phyloP scores from a whole-genome alignment of 1,140 invertebrate genomes.

The Pseudomyrmex cubaensis region DNA sequence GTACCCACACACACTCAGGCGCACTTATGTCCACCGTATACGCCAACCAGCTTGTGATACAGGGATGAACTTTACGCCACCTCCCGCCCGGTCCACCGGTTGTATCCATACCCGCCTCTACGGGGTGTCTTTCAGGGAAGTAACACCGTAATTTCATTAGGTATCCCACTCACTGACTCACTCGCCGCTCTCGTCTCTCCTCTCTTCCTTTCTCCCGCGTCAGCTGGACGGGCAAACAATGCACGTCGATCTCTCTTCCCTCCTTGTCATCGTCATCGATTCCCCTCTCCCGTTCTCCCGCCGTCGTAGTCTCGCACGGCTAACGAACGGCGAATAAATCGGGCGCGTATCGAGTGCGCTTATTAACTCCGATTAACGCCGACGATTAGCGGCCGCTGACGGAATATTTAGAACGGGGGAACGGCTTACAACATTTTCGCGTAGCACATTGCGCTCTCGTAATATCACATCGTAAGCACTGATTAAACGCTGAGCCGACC shows the following conservation, averaged over 20 bases:
- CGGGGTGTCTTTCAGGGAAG: conserved; percentile 67
- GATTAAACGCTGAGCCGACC: conserved; percentile 65
- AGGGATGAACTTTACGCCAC: conserved; percentile 61
- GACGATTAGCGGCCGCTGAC: conserved; percentile 62
- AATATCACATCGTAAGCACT: conserved; percentile 67
- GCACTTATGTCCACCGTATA: not conserved
- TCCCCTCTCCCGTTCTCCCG: not conserved
- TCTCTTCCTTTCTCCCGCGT: not conserved
- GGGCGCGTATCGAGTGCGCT: conserved; percentile 31
- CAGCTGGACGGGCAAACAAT: conserved; percentile 36
- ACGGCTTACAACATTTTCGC: conserved; percentile 69
- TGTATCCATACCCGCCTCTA: conserved; percentile 34
- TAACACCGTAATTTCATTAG: conserved; percentile 72
- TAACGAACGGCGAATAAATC: conserved; percentile 52
- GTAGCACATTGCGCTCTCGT: conserved; percentile 57
- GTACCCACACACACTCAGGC: not conserved
- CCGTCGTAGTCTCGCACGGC: not conserved
- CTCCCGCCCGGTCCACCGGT: conserved; percentile 11
- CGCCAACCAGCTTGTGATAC: conserved; percentile 33
- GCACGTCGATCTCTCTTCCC: conserved; percentile 35
- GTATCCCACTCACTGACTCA: conserved; percentile 44
- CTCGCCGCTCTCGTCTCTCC: conserved; percentile 16
- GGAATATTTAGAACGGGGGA: conserved; percentile 61
- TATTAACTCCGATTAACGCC: conserved; percentile 63
- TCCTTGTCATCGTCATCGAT: not conserved